Conservation (phyloP, 1,140 invertebrate genomes). For the Drosophila ogumai region DNA sequence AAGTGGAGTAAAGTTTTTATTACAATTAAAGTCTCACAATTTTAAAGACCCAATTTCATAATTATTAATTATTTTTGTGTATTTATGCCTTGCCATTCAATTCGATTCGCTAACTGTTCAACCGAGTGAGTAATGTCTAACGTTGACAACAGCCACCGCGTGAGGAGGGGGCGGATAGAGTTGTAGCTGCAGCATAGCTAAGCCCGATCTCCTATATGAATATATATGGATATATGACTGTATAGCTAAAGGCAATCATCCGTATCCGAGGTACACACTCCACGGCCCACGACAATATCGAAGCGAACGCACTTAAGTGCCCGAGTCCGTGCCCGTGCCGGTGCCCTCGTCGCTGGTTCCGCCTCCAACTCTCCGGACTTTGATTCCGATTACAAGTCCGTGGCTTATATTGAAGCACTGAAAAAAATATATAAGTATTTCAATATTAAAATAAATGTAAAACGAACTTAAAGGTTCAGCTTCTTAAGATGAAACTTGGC, state of each 20-base stretch:
- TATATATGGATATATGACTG: not conserved
- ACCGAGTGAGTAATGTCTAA: slow-evolving; percentile 66
- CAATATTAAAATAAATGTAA: not conserved
- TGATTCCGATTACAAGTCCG: slow-evolving; percentile 50
- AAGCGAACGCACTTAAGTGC: slow-evolving; percentile 63
- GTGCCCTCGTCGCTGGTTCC: slow-evolving; percentile 52
- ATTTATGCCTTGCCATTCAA: slow-evolving; percentile 39
- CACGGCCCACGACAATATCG: slow-evolving; percentile 61
- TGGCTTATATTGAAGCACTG: slow-evolving; percentile 34
- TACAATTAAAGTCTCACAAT: not conserved
- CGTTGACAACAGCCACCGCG: slow-evolving; percentile 34
- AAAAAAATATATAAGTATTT: not conserved
- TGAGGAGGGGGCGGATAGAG: slow-evolving; percentile 15
- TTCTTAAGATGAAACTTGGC: not conserved
- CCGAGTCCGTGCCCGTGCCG: slow-evolving; percentile 16
- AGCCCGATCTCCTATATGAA: slow-evolving; percentile 13
- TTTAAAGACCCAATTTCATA: not conserved
- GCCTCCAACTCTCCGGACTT: slow-evolving; percentile 28
- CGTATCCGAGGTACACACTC: slow-evolving; percentile 57
- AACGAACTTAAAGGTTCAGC: not conserved
- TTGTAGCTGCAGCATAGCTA: slow-evolving; percentile 41
- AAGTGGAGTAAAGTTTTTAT: not conserved
- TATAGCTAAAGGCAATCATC: slow-evolving; percentile 50
- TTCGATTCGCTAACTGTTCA: slow-evolving; percentile 62
- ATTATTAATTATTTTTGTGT: too few species aligned